A percentile compares a stretch with the other conserved stretches of the same genome.
These are phyloP conservation scores for Drosophila sordidapex DNA, from an alignment of 2,888 invertebrate species.

Conservation along the genomic window DNA sequence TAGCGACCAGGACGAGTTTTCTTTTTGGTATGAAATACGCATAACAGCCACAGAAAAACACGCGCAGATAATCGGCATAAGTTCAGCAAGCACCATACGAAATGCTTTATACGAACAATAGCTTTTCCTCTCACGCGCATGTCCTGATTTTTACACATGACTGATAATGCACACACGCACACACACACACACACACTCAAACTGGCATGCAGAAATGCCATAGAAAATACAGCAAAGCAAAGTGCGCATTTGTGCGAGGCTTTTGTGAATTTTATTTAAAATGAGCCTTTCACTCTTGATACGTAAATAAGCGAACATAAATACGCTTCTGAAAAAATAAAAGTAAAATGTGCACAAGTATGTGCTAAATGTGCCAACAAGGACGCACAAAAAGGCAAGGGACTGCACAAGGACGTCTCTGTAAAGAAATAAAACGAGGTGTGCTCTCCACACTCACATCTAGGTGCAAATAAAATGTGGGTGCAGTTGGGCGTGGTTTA, in stretches of 20 bases:
- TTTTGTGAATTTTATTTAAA: conserved; percentile 49
- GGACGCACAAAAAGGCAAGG: conserved; percentile 35
- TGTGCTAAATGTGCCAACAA: conserved; percentile 59
- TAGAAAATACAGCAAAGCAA: conserved; percentile 50
- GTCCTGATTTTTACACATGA: conserved; percentile 75
- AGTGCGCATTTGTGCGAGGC: conserved; percentile 64
- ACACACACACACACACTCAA: conserved; percentile 16
- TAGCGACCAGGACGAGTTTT: conserved; percentile 16
- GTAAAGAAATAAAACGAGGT: conserved; percentile 4
- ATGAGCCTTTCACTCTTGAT: conserved; percentile 57
- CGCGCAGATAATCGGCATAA: conserved; percentile 60
- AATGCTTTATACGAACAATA: conserved; percentile 57
- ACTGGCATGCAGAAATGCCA: conserved; percentile 34
- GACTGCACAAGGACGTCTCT: conserved; percentile 32
- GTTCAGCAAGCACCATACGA: conserved; percentile 44
- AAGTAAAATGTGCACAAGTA: conserved; percentile 40
- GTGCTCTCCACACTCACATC: not conserved
- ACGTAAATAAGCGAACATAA: conserved; percentile 15
- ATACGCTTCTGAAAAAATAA: conserved; percentile 15
- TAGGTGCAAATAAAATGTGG: not conserved
- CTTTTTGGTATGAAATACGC: not conserved
- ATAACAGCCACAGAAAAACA: conserved; percentile 22
- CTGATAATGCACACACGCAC: conserved; percentile 63
- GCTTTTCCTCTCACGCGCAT: conserved; percentile 61
- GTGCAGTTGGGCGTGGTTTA: not conserved